These are phyloP conservation scores for Hypotaenidia okinawae DNA, from an alignment of 2,797 vertebrate species.

Conservation along the genomic window DNA sequence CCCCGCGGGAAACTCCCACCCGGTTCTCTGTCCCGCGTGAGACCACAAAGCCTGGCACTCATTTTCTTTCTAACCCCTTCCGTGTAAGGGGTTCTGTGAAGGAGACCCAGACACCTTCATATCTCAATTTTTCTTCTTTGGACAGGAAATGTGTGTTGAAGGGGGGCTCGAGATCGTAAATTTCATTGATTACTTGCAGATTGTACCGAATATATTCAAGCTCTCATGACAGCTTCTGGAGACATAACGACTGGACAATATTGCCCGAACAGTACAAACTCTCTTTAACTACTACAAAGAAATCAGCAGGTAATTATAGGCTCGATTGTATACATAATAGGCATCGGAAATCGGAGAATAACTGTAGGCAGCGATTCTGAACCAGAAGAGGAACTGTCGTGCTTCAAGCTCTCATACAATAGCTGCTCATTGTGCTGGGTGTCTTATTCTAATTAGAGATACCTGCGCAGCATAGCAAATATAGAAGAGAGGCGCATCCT, in stretches of 20 bases:
- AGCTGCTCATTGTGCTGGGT: constrained; percentile 28
- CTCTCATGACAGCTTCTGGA: constrained; percentile 66
- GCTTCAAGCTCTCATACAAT: constrained; percentile 35
- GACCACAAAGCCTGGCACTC: background rate
- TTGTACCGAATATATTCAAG: constrained; percentile 44
- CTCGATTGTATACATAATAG: constrained; percentile 64
- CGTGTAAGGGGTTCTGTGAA: background rate
- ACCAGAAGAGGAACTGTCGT: constrained; percentile 21
- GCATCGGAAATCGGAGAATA: constrained; percentile 56
- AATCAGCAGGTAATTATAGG: constrained; percentile 73
- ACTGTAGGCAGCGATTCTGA: constrained; percentile 56
- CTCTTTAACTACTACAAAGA: constrained; percentile 66
- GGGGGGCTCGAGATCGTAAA: constrained; percentile 45
- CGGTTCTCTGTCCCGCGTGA: background rate
- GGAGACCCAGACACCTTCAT: constrained; percentile 34
- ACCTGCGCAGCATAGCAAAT: constrained; percentile 46
- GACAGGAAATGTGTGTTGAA: constrained; percentile 14
- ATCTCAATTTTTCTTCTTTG: constrained; percentile 58
- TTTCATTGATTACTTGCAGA: constrained; percentile 70
- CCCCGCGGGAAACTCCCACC: background rate
- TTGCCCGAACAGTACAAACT: constrained; percentile 53
- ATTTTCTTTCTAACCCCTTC: background rate
- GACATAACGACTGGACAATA: constrained; percentile 65
- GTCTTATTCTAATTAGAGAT: constrained; percentile 54
- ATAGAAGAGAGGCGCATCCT: background rate